Evolutionary conservation across 1,140 invertebrate genomes (phyloP).

Genomic region (Bombus terrestris): DNA sequence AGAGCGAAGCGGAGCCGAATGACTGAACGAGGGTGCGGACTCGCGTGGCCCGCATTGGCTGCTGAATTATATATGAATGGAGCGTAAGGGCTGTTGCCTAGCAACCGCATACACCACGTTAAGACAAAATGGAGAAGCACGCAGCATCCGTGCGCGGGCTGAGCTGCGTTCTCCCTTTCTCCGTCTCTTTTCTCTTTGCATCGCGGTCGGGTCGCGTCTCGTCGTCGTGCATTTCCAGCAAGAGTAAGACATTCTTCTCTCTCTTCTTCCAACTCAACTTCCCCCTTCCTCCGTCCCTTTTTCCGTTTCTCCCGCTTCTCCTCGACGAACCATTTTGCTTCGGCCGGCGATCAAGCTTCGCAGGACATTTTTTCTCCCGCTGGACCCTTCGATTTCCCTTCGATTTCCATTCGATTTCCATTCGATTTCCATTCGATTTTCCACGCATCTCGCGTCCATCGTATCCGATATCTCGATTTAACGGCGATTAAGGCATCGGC

Average conservation of each 20-base stretch:
- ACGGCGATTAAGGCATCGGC: neutral
- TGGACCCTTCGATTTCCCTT: neutral
- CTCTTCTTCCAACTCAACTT: neutral
- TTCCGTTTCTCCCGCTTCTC: constrained; percentile 9
- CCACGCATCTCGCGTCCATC: neutral
- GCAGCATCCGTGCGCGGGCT: constrained; percentile 65
- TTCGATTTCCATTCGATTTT: neutral
- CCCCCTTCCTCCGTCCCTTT: neutral
- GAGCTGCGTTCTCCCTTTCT: constrained; percentile 25
- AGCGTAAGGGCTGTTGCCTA: constrained; percentile 83
- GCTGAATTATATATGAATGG: constrained; percentile 83
- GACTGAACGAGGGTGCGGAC: constrained; percentile 75
- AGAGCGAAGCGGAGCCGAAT: constrained; percentile 70
- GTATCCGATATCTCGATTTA: neutral
- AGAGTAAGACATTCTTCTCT: constrained; percentile 15
- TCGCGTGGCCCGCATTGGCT: constrained; percentile 83
- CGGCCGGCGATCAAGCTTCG: constrained; percentile 23
- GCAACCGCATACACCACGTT: constrained; percentile 81
- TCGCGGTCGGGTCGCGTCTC: constrained; percentile 12
- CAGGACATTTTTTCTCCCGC: constrained; percentile 15
- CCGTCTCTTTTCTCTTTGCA: constrained; percentile 36
- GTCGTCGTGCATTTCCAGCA: constrained; percentile 35
- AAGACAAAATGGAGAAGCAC: constrained; percentile 83
- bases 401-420: neutral
- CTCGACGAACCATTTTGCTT: neutral